Evolutionary conservation across 2,113 vertebrate genomes (phyloP).

Genomic region (Cochlearius cochlearius): DNA sequence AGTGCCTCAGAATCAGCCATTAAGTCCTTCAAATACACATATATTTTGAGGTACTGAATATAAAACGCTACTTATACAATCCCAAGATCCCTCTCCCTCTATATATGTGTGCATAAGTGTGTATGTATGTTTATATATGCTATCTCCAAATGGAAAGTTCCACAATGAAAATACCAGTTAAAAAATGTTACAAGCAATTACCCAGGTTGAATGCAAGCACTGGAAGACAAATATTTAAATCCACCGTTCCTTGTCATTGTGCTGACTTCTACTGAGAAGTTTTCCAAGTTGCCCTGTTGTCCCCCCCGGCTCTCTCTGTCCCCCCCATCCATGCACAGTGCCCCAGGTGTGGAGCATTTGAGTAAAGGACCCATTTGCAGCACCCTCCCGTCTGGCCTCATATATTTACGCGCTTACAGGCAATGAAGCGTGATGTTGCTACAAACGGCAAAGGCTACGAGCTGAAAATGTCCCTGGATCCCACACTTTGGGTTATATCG

Average conservation of each 20-base stretch:
- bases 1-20: background rate
- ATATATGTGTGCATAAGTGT: rapidly evolving
- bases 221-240: background rate
- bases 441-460: background rate
- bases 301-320: background rate
- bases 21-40: background rate
- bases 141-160: background rate
- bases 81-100: background rate
- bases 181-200: background rate
- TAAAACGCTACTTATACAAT: background rate
- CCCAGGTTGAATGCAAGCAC: background rate
- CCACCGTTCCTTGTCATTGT: background rate
- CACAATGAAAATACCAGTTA: background rate
- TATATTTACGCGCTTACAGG: background rate
- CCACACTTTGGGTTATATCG: background rate
- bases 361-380: background rate
- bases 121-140: too few species aligned
- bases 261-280: background rate
- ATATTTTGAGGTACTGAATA: background rate
- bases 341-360: background rate
- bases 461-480: background rate
- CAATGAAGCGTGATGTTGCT: background rate
- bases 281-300: background rate
- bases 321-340: too few species aligned
- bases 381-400: background rate